Conservation (phyloP, 2,888 invertebrate species). For the Drymonia ruficornis region DNA sequence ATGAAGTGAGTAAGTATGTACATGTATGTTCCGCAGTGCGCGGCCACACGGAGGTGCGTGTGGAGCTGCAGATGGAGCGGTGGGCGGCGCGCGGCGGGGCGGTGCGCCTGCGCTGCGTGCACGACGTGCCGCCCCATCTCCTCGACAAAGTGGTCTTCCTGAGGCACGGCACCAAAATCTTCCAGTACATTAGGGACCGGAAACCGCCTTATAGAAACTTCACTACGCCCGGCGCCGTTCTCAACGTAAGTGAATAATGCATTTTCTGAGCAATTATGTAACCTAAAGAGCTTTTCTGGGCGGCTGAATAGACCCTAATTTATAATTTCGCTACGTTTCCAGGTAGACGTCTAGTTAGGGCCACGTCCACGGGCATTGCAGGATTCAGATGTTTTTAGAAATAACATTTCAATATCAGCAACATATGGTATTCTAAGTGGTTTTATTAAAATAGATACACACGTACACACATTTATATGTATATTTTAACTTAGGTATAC, state of each 20-base stretch:
- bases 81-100: slow-evolving; percentile 90
- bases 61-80: slow-evolving; percentile 88
- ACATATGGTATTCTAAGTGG: too few species aligned
- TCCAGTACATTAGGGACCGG: slow-evolving; percentile 91
- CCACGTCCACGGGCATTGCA: background rate
- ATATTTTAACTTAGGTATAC: too few species aligned
- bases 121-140: slow-evolving; percentile 89
- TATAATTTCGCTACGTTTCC: background rate
- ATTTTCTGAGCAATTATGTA: slow-evolving; percentile 17
- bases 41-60: slow-evolving; percentile 84
- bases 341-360: background rate
- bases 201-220: slow-evolving; percentile 90
- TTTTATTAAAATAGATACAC: too few species aligned
- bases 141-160: slow-evolving; percentile 92
- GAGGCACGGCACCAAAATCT: slow-evolving; percentile 89
- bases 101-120: slow-evolving; percentile 89
- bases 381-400: too few species aligned
- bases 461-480: too few species aligned
- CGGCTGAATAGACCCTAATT: slow-evolving; percentile 15
- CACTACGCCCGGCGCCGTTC: slow-evolving; percentile 88
- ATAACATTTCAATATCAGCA: too few species aligned
- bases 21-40: slow-evolving; percentile 53
- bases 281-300: slow-evolving; percentile 17
- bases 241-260: slow-evolving; percentile 87
- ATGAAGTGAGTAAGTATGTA: too few species aligned